A percentile compares a stretch with the other conserved stretches of the same genome.
phyloP scores from a whole-genome alignment of 2,888 invertebrate genomes.

The Perizoma flavofasciatum region DNA sequence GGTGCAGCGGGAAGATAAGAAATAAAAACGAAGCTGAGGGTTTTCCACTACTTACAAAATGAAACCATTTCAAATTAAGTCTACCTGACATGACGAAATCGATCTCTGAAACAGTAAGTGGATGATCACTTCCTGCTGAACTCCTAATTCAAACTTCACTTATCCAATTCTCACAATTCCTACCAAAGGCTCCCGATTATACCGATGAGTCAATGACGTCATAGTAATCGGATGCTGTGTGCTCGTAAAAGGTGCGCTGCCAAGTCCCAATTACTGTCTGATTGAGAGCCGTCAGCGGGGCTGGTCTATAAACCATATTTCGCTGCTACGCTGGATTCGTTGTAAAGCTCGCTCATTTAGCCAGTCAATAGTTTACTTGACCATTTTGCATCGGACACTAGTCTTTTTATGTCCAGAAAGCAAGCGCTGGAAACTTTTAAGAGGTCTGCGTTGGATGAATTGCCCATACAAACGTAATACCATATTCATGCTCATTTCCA shows the following conservation, averaged over 20 bases:
- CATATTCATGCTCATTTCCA: no score
- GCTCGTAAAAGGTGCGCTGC: constrained; percentile 63
- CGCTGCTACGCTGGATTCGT: constrained; percentile 28
- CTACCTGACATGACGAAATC: constrained; percentile 11
- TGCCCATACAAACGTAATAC: no score
- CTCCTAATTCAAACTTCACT: constrained; percentile 23
- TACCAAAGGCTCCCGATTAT: constrained; percentile 15
- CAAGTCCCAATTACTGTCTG: constrained; percentile 65
- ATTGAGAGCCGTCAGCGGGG: constrained; percentile 62
- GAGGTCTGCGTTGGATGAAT: no score
- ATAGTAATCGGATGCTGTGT: constrained; percentile 31
- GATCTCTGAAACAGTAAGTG: constrained; percentile 13
- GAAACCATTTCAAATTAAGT: no score
- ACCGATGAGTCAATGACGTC: constrained; percentile 23
- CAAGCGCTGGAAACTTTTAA: no score
- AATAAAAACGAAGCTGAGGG: no score
- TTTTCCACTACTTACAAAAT: no score
- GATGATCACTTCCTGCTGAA: constrained; percentile 19
- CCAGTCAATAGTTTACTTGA: background rate
- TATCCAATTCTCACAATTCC: constrained; percentile 25
- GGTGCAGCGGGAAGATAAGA: no score
- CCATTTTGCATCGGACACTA: background rate
- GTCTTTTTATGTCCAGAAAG: no score
- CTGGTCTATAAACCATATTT: constrained; percentile 59
- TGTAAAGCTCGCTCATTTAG: constrained; percentile 12